Base-by-base conservation (phyloP, 2,888 invertebrate genomes). In the Caradrina kadenii region DNA sequence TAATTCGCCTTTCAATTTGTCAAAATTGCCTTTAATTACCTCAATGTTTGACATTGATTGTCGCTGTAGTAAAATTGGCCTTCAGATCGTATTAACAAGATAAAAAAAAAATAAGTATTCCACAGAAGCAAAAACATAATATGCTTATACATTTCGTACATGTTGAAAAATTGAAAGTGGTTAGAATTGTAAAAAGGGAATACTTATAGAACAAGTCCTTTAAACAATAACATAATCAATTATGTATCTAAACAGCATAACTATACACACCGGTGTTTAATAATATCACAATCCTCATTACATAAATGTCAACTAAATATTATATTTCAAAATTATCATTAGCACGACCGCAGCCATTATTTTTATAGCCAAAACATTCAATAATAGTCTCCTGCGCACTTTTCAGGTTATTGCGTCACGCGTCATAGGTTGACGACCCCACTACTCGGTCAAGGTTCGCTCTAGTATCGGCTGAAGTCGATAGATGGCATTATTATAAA, bases 361-460 rank as follows among this genome's bases (percentile, higher is more conserved):
- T 68, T 75, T 69, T 70, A 73, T 62, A 64, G 65, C 50, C 58
- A 67, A 69, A 85, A 73, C 60, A 72, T 52, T 72, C 45, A 59
- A 75, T 75, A 67, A 54, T 62, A 58, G 35, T 75, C 80, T 82
- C 76, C 35, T 59, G 79, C 75, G 76, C 81, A 78, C 69, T 82
- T 84, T 85, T 84, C 75, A 84, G 79, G 42, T 60, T 64, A 72
- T 72, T 79, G 67, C 79, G 73, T 78, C 69, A 75, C 52, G 71
- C 54, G 39, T 75, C 76, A 76, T 31, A 67, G 81, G 69, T 76
- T 67, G 77, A 76, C 62, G 80, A 76, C 66, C 83, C 62, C 22
- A 26, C 52, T 49, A 83, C 70, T 85, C 79, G 85, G 85, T 86
- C 87, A 86, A 86, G 85, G 85, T 82, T 83, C 61, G 66, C 69